Evolutionary conservation across 2,797 vertebrate species (phyloP).

Genomic region (Rhabdomys pumilio): DNA sequence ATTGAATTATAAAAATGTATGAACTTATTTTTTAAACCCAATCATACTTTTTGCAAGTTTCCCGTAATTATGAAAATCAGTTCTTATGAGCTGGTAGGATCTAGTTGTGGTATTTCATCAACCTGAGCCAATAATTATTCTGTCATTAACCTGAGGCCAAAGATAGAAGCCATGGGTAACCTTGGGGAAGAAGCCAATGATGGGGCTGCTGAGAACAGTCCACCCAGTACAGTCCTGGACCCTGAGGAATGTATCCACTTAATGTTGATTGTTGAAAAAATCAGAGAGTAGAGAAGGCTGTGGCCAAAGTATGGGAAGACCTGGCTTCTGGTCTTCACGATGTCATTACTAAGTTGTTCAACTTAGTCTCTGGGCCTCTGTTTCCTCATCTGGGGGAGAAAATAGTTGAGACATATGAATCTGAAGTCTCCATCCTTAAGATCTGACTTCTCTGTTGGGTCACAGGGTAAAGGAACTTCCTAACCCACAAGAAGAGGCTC

Average conservation of each 20-base stretch:
- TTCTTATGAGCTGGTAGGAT: background rate
- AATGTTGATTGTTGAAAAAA: background rate
- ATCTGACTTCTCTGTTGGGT: background rate
- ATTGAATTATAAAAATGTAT: background rate
- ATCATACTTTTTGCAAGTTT: background rate
- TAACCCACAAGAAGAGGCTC: background rate
- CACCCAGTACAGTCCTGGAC: background rate
- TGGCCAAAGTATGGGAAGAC: background rate
- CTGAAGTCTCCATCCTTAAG: background rate
- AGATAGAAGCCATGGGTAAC: background rate
- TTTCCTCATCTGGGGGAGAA: background rate
- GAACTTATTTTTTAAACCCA: background rate
- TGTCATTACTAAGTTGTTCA: fast-evolving
- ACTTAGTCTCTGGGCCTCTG: background rate
- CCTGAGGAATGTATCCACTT: background rate
- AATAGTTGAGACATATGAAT: background rate
- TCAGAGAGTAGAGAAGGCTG: background rate
- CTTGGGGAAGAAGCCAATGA: background rate
- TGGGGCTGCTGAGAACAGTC: background rate
- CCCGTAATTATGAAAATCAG: background rate
- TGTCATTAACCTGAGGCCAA: background rate
- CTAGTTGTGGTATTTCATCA: background rate
- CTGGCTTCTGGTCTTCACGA: background rate
- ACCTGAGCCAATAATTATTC: no score
- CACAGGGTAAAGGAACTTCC: background rate